Conservation (phyloP, 1,140 invertebrate species). For the Lanistes nyassanus region DNA sequence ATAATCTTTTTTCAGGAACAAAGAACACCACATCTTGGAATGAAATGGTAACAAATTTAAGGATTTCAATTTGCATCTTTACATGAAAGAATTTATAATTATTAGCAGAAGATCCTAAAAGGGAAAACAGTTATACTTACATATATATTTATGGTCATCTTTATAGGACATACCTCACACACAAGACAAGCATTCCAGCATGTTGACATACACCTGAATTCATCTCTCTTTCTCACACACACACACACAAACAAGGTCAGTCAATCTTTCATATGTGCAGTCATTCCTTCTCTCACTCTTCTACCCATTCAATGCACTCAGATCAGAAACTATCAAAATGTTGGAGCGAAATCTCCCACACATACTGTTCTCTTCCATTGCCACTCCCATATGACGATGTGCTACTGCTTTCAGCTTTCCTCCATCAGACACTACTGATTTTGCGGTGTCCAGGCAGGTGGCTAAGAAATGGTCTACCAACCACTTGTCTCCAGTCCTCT, state of each 20-base stretch:
- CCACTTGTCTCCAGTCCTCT: constrained; percentile 62
- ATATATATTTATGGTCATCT: no score
- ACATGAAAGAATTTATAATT: no score
- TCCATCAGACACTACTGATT: constrained; percentile 36
- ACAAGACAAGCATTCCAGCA: no score
- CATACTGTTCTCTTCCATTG: constrained; percentile 60
- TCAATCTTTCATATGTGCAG: no score
- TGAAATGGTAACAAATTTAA: neutral
- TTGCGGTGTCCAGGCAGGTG: constrained; percentile 55
- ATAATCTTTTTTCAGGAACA: neutral
- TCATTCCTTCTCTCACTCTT: no score
- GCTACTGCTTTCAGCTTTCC: constrained; percentile 58
- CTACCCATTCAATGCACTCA: no score
- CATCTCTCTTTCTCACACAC: neutral
- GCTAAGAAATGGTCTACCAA: constrained; percentile 63
- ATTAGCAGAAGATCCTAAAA: no score
- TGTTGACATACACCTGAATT: no score
- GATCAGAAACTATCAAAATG: neutral
- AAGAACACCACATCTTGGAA: neutral
- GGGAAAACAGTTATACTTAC: no score
- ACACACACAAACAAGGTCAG: constrained; percentile 2
- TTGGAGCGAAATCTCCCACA: neutral
- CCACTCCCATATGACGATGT: constrained; percentile 61
- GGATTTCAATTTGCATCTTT: no score
- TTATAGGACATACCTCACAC: no score